Percentiles rank a stretch among this genome's conserved stretches.
These are phyloP conservation scores for Leucoptera coffeella DNA, from an alignment of 2,888 invertebrate genomes.

Conservation along the genomic window DNA sequence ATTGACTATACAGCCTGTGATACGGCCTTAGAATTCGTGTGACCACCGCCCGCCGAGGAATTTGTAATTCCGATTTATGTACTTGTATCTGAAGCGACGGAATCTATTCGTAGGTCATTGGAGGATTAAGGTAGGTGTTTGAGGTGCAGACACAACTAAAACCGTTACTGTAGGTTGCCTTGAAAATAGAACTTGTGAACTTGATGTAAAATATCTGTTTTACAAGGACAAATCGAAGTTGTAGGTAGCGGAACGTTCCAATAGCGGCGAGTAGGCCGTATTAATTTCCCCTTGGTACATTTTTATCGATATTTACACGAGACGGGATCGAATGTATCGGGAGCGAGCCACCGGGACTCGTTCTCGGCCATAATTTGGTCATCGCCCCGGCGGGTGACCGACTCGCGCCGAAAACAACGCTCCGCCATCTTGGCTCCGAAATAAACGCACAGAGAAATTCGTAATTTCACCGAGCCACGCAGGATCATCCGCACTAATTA, in stretches of 20 bases:
- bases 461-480: constrained; percentile 11
- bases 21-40: too few species aligned
- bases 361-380: constrained; percentile 43
- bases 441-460: constrained; percentile 8
- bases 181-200: too few species aligned
- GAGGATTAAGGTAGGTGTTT: too few species aligned
- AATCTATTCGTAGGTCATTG: too few species aligned
- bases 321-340: constrained; percentile 16
- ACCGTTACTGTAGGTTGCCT: too few species aligned
- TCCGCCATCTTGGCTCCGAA: constrained; percentile 6
- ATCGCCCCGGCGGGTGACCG: constrained; percentile 38
- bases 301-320: constrained; percentile 24
- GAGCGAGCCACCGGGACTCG: constrained; percentile 22
- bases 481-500: constrained; percentile 28
- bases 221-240: too few species aligned
- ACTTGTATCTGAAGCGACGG: too few species aligned
- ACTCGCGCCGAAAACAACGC: constrained; percentile 11
- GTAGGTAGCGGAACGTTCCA: too few species aligned
- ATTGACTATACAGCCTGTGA: constrained; percentile 51
- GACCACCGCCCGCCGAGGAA: too few species aligned
- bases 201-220: too few species aligned
- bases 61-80: background rate
- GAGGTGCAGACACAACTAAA: too few species aligned
- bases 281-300: constrained; percentile 17
- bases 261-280: too few species aligned